phyloP scores from a whole-genome alignment of 2,797 vertebrate species.

The Triplophysa bombifrons region DNA sequence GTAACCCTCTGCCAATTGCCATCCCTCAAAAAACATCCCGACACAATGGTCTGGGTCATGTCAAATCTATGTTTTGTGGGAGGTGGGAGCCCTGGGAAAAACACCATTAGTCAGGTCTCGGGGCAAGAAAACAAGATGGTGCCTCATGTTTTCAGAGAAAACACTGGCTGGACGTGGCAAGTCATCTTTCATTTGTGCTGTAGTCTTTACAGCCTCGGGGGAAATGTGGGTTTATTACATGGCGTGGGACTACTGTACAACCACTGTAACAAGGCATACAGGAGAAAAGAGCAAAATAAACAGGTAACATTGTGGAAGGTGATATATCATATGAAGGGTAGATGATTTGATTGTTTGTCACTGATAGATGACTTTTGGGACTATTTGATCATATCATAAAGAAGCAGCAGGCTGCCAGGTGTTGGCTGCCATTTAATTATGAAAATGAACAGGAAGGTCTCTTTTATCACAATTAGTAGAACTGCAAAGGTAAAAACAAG shows the following conservation, averaged over 20 bases:
- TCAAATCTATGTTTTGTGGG: constrained; percentile 34
- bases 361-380: constrained; percentile 9
- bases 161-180: constrained; percentile 36
- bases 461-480: background rate
- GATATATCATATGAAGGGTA: constrained; percentile 28
- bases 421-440: background rate
- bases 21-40: constrained; percentile 40
- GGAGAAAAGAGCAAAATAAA: constrained; percentile 14
- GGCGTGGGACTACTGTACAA: constrained; percentile 25
- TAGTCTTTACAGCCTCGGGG: constrained; percentile 30
- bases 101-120: constrained; percentile 53
- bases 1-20: constrained; percentile 35
- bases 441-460: constrained; percentile 8
- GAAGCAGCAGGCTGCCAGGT: background rate
- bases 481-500: constrained; percentile 17
- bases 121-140: constrained; percentile 45
- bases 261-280: constrained; percentile 1
- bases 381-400: constrained; percentile 10
- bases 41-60: constrained; percentile 40
- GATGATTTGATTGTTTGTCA: constrained; percentile 25
- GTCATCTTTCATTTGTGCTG: constrained; percentile 44
- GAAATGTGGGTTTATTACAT: constrained; percentile 40
- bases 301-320: constrained; percentile 23
- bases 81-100: constrained; percentile 42
- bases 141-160: constrained; percentile 41